These are phyloP conservation scores for Picathartes gymnocephalus DNA, from an alignment of 2,113 vertebrate genomes.

Conservation along the genomic window DNA sequence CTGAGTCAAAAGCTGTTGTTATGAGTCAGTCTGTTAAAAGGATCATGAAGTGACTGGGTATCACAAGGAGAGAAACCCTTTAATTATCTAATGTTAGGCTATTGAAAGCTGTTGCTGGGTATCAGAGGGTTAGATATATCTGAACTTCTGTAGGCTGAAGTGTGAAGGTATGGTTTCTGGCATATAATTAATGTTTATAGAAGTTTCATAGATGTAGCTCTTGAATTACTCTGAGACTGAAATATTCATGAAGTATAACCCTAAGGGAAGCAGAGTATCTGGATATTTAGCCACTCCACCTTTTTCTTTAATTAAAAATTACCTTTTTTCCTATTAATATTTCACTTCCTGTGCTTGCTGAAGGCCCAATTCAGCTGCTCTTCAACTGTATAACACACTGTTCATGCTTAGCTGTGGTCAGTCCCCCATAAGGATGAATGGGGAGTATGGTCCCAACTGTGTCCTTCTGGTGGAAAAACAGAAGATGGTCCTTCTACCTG, in stretches of 20 bases:
- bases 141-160: not conserved
- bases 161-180: not conserved
- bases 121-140: not conserved
- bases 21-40: not conserved
- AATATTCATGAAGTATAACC: not conserved
- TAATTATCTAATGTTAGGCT: not conserved
- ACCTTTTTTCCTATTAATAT: not conserved
- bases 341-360: not conserved
- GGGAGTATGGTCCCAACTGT: not conserved
- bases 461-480: not conserved
- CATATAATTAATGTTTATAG: not conserved
- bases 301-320: not conserved
- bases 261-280: not conserved
- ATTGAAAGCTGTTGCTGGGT: not conserved
- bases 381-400: not conserved
- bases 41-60: not conserved
- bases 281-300: not conserved
- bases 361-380: not conserved
- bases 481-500: accelerated
- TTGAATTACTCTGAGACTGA: not conserved
- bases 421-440: not conserved
- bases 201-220: not conserved
- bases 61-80: not conserved
- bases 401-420: not conserved
- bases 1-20: not conserved